phyloP scores from a whole-genome alignment of 2,888 invertebrate genomes.

The Bursaphelenchus okinawaensis region DNA sequence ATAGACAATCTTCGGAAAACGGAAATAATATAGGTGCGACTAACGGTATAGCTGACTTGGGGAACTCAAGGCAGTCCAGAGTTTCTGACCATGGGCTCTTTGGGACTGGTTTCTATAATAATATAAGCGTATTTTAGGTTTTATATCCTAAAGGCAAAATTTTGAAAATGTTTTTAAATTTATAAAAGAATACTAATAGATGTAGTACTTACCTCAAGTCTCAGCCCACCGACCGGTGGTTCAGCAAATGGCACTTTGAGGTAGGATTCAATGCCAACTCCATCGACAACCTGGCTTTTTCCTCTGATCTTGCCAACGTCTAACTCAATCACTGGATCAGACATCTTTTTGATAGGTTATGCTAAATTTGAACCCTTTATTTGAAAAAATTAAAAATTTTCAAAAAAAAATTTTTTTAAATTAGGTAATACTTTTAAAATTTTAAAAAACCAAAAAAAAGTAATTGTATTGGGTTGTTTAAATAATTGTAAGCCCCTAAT shows the following conservation, averaged over 20 bases:
- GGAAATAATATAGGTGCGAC: slow-evolving; percentile 4
- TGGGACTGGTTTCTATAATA: slow-evolving; percentile 33
- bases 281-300: not conserved
- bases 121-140: too few relatives aligned
- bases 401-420: too few relatives aligned
- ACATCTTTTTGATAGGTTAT: too few relatives aligned
- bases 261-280: slow-evolving; percentile 1
- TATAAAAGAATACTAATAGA: not conserved
- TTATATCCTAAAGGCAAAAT: too few relatives aligned
- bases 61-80: slow-evolving; percentile 9
- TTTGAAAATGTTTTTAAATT: too few relatives aligned
- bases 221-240: slow-evolving; percentile 14
- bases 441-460: too few relatives aligned
- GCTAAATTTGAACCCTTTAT: too few relatives aligned
- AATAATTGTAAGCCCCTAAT: too few relatives aligned
- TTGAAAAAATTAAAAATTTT: too few relatives aligned
- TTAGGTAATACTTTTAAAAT: too few relatives aligned
- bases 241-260: slow-evolving; percentile 16
- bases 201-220: slow-evolving; percentile 6
- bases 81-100: slow-evolving; percentile 22
- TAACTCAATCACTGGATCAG: not conserved
- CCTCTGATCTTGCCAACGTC: slow-evolving; percentile 5
- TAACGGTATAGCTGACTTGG: slow-evolving; percentile 26
- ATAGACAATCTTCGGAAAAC: slow-evolving; percentile 30
- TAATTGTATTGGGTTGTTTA: too few relatives aligned